Conservation (phyloP, 2,888 invertebrate species). For the Didymodactylos carnosus region DNA sequence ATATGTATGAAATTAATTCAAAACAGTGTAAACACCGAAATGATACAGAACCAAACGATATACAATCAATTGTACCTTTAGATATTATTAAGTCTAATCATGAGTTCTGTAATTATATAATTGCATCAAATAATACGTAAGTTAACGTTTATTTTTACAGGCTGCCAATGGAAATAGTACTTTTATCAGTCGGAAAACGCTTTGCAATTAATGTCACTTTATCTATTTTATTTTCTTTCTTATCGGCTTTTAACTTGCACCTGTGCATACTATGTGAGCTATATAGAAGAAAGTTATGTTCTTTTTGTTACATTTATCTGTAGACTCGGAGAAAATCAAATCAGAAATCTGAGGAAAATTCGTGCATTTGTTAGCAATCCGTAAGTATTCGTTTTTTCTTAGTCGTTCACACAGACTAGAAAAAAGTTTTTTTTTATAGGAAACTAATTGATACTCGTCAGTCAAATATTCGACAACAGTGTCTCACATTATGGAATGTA, state of each 20-base stretch:
- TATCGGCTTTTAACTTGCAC: not conserved
- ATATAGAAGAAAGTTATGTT: no score
- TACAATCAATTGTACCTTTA: slow-evolving; percentile 9
- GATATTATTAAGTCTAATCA: slow-evolving; percentile 3
- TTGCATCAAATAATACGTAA: slow-evolving; percentile 4
- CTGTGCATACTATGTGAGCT: not conserved
- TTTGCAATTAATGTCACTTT: no score
- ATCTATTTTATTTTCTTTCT: no score
- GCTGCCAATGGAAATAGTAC: no score
- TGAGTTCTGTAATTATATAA: slow-evolving; percentile 6
- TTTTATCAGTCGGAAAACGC: no score
- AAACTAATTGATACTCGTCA: slow-evolving; percentile 2
- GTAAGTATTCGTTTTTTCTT: not conserved
- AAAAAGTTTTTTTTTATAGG: not conserved
- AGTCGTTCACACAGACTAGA: not conserved
- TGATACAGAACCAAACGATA: not conserved
- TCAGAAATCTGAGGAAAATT: slow-evolving; percentile 6
- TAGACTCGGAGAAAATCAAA: slow-evolving; percentile 5
- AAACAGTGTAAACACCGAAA: not conserved
- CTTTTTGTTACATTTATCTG: not conserved
- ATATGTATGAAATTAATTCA: slow-evolving; percentile 8
- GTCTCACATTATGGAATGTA: slow-evolving; percentile 9
- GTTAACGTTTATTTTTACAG: not conserved
- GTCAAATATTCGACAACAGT: not conserved
- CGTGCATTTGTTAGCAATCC: slow-evolving; percentile 5